These are phyloP conservation scores for Magallana gigas DNA, from an alignment of 1,140 invertebrate genomes.

Conservation along the genomic window DNA sequence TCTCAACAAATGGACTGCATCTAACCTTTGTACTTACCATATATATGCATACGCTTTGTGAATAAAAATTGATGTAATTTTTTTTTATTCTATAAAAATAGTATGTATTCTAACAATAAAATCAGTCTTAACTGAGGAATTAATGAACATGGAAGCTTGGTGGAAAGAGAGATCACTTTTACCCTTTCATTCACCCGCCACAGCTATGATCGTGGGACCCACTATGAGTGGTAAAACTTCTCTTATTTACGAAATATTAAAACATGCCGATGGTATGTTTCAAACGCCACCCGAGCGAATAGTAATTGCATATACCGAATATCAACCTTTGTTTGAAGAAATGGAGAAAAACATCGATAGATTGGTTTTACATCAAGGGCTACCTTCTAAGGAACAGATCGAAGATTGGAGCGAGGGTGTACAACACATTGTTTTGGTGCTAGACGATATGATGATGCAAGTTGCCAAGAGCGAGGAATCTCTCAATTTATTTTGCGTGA, in stretches of 20 bases:
- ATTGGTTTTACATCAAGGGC: conserved; percentile 36
- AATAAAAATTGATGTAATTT: background rate
- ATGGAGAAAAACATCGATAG: conserved; percentile 39
- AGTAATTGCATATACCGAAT: conserved; percentile 29
- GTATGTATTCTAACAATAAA: background rate
- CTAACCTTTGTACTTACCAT: background rate
- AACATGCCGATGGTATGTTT: conserved; percentile 29
- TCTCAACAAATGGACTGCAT: background rate
- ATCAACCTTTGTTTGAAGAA: conserved; percentile 34
- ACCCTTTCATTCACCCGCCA: conserved; percentile 14
- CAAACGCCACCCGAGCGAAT: conserved; percentile 17
- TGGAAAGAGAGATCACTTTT: conserved; percentile 17
- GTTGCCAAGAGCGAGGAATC: conserved; percentile 36
- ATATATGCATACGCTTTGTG: background rate
- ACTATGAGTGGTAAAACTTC: conserved; percentile 24
- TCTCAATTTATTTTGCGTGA: conserved; percentile 42
- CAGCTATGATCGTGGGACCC: conserved; percentile 16
- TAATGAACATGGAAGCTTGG: background rate
- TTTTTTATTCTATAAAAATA: background rate
- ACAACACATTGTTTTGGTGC: conserved; percentile 43
- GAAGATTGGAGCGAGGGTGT: conserved; percentile 39
- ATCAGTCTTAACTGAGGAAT: background rate
- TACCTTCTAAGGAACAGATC: conserved; percentile 20
- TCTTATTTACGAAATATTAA: conserved; percentile 3
- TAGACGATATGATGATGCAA: conserved; percentile 50